Conservation (phyloP, 2,797 vertebrate genomes). For the Botia kubotai region DNA sequence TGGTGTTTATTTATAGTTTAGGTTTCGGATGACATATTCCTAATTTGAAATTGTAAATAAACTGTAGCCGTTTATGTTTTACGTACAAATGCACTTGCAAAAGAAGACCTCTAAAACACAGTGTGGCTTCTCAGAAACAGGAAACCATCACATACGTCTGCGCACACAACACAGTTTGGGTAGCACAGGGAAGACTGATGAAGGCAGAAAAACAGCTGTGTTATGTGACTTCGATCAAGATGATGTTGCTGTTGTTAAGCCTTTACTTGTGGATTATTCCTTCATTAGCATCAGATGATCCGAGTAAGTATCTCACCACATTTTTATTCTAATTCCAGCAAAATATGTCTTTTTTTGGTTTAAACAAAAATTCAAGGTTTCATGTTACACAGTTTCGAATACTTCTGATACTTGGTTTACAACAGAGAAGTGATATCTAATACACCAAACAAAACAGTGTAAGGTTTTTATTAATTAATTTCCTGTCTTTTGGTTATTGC, state of each 20-base stretch:
- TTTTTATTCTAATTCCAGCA: neutral
- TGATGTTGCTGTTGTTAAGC: slow-evolving; percentile 9
- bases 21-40: neutral
- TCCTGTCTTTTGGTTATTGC: neutral
- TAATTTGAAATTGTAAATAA: too few relatives aligned
- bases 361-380: neutral
- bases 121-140: slow-evolving; percentile 15
- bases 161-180: neutral
- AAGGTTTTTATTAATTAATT: neutral
- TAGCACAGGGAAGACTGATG: neutral
- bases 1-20: neutral
- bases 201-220: neutral
- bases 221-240: slow-evolving; percentile 17
- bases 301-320: slow-evolving; percentile 25
- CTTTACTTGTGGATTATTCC: slow-evolving; percentile 16
- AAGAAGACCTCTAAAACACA: neutral
- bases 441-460: neutral
- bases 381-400: neutral
- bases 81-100: neutral
- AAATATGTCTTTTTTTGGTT: neutral
- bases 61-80: neutral
- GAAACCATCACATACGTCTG: slow-evolving; percentile 25
- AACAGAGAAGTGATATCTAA: neutral
- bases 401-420: neutral
- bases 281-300: neutral